A percentile compares a stretch with the other conserved stretches of the same genome.
Evolutionary conservation across 1,140 invertebrate genomes (phyloP).

Genomic region (Drosophila seguyi): DNA sequence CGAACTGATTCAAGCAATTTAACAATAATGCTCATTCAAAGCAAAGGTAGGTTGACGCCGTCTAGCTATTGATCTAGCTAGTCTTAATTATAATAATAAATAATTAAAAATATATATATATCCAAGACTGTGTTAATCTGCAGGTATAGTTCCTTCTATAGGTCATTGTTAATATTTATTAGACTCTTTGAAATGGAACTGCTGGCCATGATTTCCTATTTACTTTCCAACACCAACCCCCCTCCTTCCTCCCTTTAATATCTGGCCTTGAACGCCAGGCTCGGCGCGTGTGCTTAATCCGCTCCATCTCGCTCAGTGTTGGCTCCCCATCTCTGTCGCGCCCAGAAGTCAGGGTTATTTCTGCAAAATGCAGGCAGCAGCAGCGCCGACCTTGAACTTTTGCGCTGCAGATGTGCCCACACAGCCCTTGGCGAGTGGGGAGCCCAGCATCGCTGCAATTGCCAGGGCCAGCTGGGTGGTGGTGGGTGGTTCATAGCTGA

Average conservation of each 20-base stretch:
- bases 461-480: slow-evolving; percentile 27
- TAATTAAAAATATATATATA: too few species aligned
- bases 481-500: background rate
- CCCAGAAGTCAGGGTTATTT: slow-evolving; percentile 66
- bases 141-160: background rate
- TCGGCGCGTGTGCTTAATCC: slow-evolving; percentile 53
- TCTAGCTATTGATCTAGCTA: background rate
- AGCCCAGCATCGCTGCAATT: slow-evolving; percentile 24
- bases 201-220: slow-evolving; percentile 2
- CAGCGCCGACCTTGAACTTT: slow-evolving; percentile 73
- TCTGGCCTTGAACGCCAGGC: slow-evolving; percentile 35
- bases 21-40: background rate
- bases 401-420: slow-evolving; percentile 59
- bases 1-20: background rate
- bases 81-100: too few species aligned
- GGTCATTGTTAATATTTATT: background rate
- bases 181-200: background rate
- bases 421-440: slow-evolving; percentile 16
- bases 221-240: background rate
- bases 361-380: slow-evolving; percentile 52
- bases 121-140: background rate
- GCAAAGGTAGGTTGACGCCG: background rate
- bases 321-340: slow-evolving; percentile 21
- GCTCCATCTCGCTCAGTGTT: slow-evolving; percentile 35
- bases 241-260: slow-evolving; percentile 3